Evolutionary conservation across 2,888 invertebrate species (phyloP), one percentile per base, ranked within the genome.

Genomic region (Polydrusus cervinus): DNA sequence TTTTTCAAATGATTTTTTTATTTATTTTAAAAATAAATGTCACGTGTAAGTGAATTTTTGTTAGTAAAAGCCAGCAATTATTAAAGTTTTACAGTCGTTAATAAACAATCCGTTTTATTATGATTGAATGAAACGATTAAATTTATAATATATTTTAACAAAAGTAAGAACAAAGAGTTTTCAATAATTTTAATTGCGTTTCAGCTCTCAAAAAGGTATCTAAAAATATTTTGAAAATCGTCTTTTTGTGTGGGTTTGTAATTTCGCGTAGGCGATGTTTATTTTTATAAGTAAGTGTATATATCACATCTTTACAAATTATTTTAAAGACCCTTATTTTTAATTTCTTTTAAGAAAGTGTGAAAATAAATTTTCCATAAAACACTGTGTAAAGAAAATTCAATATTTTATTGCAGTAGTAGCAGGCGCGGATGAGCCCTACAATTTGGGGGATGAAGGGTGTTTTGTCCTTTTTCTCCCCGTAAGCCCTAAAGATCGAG

Each of bases 221-320:
- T 65, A 66, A 72, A 72, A 72, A 72, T 72, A 72, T 72, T 72
- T 55, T 65, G 18, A 55, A 72, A 72, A 45, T 38, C 45, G 43
- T 53, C 62, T 71, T 68, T 40, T 25, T 61, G 69, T 47, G 71
- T 71, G 71, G 71, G 71, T 64, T 71, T 20, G 55, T 20, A 45
- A 68, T 57, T 57, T 43, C 25, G 53, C 53, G 68, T 68, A 57
- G 40, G 43, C 25, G 68, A 51, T 38, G 57, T 60, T 60, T 60
- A 60, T 60, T 60, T 60, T 60, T 60, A 38, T 40, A 38, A 60
- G n/a, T n/a, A n/a, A n/a, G n/a, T n/a, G n/a, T 60, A 16, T 38
- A 16, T 60, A 38, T 60, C 16, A 34, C 16, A 38, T 60, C 38
- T 34, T 60, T 38, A 60, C 16, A 38, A 60, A 10, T n/a, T 7